phyloP scores from a whole-genome alignment of 2,113 vertebrate species.

The Sprattus sprattus region DNA sequence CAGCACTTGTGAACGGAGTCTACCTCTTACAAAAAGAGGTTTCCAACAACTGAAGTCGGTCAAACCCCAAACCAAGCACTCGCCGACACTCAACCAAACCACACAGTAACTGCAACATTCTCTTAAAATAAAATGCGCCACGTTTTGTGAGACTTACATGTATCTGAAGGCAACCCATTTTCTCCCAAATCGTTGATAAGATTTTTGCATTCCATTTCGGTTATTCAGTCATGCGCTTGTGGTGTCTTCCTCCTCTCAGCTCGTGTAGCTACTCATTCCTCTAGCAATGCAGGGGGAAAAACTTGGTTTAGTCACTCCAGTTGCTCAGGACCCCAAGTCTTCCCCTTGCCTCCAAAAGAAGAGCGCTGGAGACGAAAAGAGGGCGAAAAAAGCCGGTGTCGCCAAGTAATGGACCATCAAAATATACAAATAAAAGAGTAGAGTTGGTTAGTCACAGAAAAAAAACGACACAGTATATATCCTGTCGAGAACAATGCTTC shows the following conservation, averaged over 20 bases:
- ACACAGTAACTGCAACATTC: not conserved
- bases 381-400: not conserved
- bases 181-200: constrained; percentile 57
- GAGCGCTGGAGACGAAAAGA: constrained; percentile 26
- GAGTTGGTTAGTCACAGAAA: not conserved
- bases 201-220: constrained; percentile 59
- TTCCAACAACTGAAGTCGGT: not conserved
- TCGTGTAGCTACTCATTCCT: constrained; percentile 67
- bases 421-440: not conserved
- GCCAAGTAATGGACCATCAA: not conserved
- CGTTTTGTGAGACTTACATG: constrained; percentile 62
- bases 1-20: not conserved
- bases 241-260: constrained; percentile 50
- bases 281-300: constrained; percentile 39
- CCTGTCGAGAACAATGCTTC: not conserved
- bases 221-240: constrained; percentile 61
- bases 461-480: not conserved
- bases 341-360: constrained; percentile 29
- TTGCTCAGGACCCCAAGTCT: constrained; percentile 31
- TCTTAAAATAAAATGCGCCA: not conserved
- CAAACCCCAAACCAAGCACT: not conserved
- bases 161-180: constrained; percentile 46
- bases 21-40: not conserved
- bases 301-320: constrained; percentile 58
- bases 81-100: not conserved